phyloP scores from a whole-genome alignment of 2,888 invertebrate species.

The Anodontia alba region DNA sequence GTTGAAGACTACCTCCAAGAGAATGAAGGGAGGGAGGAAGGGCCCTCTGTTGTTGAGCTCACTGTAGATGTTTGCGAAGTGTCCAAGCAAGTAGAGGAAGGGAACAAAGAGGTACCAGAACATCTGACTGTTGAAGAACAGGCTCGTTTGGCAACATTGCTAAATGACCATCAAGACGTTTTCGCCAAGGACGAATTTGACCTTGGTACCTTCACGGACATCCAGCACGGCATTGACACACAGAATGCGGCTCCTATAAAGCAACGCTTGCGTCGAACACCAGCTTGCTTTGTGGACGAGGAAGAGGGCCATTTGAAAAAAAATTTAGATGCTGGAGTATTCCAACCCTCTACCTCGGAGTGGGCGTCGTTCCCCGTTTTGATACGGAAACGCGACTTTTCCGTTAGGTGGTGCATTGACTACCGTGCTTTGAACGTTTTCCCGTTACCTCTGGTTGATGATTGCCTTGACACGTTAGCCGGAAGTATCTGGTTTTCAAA shows the following conservation, averaged over 20 bases:
- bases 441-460: conserved; percentile 46
- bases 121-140: not conserved
- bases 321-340: conserved; percentile 45
- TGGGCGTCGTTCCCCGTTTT: conserved; percentile 44
- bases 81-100: not conserved
- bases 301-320: conserved; percentile 45
- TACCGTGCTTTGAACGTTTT: conserved; percentile 45
- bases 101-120: not conserved
- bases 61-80: not conserved
- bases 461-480: conserved; percentile 51
- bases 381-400: conserved; percentile 29
- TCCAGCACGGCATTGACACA: conserved; percentile 47
- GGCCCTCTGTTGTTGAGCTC: not conserved
- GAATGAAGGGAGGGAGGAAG: not conserved
- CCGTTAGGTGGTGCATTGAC: conserved; percentile 48
- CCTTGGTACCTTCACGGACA: conserved; percentile 36
- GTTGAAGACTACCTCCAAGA: not conserved
- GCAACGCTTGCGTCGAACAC: conserved; percentile 47
- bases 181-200: conserved; percentile 51
- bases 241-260: conserved; percentile 28
- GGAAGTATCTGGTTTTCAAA: conserved; percentile 49
- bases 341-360: conserved; percentile 37
- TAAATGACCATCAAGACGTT: conserved; percentile 27
- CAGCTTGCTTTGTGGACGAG: conserved; percentile 41
- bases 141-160: not conserved